Evolutionary conservation across 2,113 vertebrate species (phyloP), one percentile per base, ranked within the genome.

Genomic region (Hyperopisus bebe): DNA sequence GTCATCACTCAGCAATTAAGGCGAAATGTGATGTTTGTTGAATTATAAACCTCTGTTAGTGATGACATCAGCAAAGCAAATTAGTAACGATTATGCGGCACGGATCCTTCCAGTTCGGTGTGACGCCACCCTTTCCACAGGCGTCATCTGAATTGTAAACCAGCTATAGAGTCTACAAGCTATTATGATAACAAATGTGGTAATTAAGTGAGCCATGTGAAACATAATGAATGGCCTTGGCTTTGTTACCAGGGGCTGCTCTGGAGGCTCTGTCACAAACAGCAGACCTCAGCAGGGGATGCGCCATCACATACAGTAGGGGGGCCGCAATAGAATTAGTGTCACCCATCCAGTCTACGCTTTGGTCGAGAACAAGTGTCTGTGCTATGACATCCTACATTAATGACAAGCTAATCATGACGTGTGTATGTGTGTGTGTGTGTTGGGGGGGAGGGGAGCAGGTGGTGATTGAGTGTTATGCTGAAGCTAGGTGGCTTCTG

Each of bases 61-160:
- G 35, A 89, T 51, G 24, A 82, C 70, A 80, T 42, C 77, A 80
- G 74, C 88, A 77, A 80, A 82, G 46, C 15, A 89, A 89, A 89
- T 82, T 50, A 82, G 80, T 82, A 53, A 89, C 24, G 70, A 89
- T 53, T 82, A 82, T 82, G 31, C 21, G 24, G 74, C 31, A n/a
- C 7, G 10, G 50, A 83, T 82, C 47, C 50, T 53, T 82, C 10
- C 50, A 70, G 39, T 82, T 53, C 47, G n/a, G 44, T 10, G 82
- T 17, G 39, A 84, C 21, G 44, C 42, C 5, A 24, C 82, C 39
- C 15, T 80, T 44, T 24, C 50, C 13, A n/a, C 85, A 53, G 84
- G 24, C n/a, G 7, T 31, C n/a, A 21, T 51, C 66, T 89, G 70
- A 89, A 74, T 80, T 51, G 66, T 77, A 88, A 48, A 88, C 46